Evolutionary conservation across 2,113 vertebrate species (phyloP).

Genomic region (Melanerpes formicivorus): DNA sequence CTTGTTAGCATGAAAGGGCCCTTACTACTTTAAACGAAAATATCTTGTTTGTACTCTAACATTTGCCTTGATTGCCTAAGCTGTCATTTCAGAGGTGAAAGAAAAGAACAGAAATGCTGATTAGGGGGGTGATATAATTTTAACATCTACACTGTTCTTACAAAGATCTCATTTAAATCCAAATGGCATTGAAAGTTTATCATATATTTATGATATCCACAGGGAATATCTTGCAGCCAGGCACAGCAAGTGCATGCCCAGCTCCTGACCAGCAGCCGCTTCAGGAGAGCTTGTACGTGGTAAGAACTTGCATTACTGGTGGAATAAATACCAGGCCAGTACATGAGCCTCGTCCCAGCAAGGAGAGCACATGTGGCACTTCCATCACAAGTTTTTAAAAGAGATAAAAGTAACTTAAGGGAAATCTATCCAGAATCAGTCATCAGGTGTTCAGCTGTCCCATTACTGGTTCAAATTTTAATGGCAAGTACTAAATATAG

Average conservation of each 20-base stretch:
- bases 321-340: neutral
- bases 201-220: fast-evolving
- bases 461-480: neutral
- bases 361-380: neutral
- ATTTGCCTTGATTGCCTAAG: neutral
- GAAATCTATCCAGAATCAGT: neutral
- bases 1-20: conserved; percentile 49
- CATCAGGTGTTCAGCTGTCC: neutral
- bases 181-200: neutral
- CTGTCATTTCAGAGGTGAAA: neutral
- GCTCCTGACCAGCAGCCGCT: neutral
- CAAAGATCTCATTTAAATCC: neutral
- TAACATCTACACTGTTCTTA: neutral
- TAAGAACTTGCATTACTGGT: neutral
- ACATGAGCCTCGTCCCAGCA: neutral
- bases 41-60: conserved; percentile 20
- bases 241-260: fast-evolving
- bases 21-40: conserved; percentile 42
- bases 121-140: neutral
- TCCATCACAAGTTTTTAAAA: neutral
- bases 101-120: neutral
- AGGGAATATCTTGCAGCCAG: neutral
- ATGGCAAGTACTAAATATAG: neutral
- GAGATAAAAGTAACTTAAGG: neutral
- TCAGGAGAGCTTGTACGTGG: neutral